Evolutionary conservation across 2,888 invertebrate genomes (phyloP).

Genomic region (Andrena hattorfiana): DNA sequence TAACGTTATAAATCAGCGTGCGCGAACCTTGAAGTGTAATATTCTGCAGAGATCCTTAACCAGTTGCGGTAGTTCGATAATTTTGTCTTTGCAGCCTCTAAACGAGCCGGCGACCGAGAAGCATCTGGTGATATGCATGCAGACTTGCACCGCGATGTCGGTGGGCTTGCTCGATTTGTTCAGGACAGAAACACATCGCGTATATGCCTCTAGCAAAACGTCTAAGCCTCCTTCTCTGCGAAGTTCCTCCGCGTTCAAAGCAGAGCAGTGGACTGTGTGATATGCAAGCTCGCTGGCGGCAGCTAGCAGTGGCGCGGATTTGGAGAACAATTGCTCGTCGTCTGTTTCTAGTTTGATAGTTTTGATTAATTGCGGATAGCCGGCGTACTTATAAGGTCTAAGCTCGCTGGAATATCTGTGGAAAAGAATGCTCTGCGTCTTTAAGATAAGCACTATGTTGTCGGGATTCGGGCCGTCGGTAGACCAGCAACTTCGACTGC

Average conservation of each 20-base stretch:
- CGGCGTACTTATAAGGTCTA: conserved; percentile 99
- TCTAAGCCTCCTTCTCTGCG: conserved; percentile 97
- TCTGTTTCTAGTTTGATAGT: conserved; percentile 97
- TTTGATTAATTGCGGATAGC: conserved; percentile 98
- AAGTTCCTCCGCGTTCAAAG: conserved; percentile 98
- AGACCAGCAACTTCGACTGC: conserved; percentile 95
- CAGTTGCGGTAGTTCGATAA: conserved; percentile 95
- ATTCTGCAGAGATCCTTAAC: conserved; percentile 94
- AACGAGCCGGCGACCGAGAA: conserved; percentile 98
- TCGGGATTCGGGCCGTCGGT: conserved; percentile 97
- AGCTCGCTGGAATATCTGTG: conserved; percentile 95
- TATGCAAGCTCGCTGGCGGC: conserved; percentile 98
- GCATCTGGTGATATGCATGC: conserved; percentile 95
- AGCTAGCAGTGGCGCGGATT: conserved; percentile 92
- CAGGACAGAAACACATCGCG: conserved; percentile 97
- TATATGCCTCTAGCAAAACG: conserved; percentile 95
- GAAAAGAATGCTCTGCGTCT: conserved; percentile 98
- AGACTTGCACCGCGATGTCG: conserved; percentile 95
- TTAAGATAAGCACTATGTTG: conserved; percentile 96
- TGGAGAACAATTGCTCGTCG: conserved; percentile 96
- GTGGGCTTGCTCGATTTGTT: conserved; percentile 91
- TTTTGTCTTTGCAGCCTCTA: conserved; percentile 94
- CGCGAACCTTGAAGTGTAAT: conserved; percentile 91
- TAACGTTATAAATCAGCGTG: background rate
- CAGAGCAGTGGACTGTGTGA: conserved; percentile 98